These are phyloP conservation scores for Falco naumanni DNA, from an alignment of 2,797 vertebrate species.

Conservation along the genomic window DNA sequence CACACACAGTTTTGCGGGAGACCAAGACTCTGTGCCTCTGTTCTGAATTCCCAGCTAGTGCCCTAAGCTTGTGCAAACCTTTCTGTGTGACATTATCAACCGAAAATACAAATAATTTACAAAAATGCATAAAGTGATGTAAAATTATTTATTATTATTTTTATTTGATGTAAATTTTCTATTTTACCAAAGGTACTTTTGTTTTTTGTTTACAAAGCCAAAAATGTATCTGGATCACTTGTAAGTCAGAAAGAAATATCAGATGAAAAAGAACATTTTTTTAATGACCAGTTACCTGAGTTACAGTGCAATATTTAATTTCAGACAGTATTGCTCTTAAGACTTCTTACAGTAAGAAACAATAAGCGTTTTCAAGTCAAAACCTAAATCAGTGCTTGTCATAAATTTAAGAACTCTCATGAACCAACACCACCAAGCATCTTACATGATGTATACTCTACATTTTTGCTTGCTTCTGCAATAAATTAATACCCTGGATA, in stretches of 20 bases:
- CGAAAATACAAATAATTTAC: not conserved
- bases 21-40: not conserved
- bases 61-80: not conserved
- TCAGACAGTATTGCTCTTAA: constrained; percentile 74
- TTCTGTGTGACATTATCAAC: not conserved
- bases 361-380: constrained; percentile 63
- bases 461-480: constrained; percentile 38
- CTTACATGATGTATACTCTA: not conserved
- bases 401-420: not conserved
- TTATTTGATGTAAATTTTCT: not conserved
- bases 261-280: constrained; percentile 50
- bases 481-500: constrained; percentile 49
- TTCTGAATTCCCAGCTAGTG: not conserved
- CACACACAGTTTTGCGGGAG: not conserved
- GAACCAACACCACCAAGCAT: not conserved
- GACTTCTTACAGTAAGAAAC: constrained; percentile 72
- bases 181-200: constrained; percentile 43
- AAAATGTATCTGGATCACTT: constrained; percentile 32
- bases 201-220: constrained; percentile 44
- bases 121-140: not conserved
- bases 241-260: constrained; percentile 55
- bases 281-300: constrained; percentile 75
- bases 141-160: not conserved
- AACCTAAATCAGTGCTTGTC: constrained; percentile 44
- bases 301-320: constrained; percentile 72